Percentiles rank a stretch among this genome's conserved stretches.
Evolutionary conservation across 2,888 invertebrate genomes (phyloP).

Genomic region (Agriotes lineatus): DNA sequence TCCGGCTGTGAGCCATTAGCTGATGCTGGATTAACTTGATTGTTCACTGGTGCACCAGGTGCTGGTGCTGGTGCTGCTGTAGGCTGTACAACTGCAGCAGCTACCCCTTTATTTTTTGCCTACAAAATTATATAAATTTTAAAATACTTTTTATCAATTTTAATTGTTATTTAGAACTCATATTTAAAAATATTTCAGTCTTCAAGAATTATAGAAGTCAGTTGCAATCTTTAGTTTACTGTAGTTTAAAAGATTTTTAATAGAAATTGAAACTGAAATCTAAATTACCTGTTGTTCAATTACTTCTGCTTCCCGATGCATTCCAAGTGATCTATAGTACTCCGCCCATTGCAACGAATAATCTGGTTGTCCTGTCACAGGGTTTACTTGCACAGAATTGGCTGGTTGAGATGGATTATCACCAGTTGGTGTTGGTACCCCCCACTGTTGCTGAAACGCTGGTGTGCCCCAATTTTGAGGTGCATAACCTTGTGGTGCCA

Average conservation of each 20-base stretch:
- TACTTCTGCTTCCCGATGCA: slow-evolving; percentile 93
- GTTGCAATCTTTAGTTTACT: no score
- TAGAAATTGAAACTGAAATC: no score
- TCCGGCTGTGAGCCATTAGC: slow-evolving; percentile 76
- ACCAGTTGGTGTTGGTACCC: slow-evolving; percentile 70
- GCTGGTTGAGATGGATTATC: slow-evolving; percentile 61
- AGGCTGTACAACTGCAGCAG: slow-evolving; percentile 53
- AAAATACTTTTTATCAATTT: no score
- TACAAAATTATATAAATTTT: no score
- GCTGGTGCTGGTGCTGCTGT: slow-evolving; percentile 53
- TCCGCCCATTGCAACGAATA: slow-evolving; percentile 98
- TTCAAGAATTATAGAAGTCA: no score
- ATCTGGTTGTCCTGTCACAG: slow-evolving; percentile 86
- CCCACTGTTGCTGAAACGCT: slow-evolving; percentile 65
- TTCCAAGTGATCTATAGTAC: slow-evolving; percentile 93
- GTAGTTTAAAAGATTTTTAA: no score
- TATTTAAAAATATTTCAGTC: no score
- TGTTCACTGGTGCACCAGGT: slow-evolving; percentile 48
- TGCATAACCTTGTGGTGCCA: slow-evolving; percentile 65
- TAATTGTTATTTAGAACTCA: no score
- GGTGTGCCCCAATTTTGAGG: slow-evolving; percentile 64
- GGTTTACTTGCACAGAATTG: slow-evolving; percentile 55
- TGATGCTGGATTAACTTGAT: slow-evolving; percentile 50
- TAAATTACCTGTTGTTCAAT: slow-evolving; percentile 86
- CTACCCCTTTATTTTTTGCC: slow-evolving; percentile 43